Evolutionary conservation across 2,797 vertebrate genomes (phyloP).

Genomic region (Forpus xanthops): DNA sequence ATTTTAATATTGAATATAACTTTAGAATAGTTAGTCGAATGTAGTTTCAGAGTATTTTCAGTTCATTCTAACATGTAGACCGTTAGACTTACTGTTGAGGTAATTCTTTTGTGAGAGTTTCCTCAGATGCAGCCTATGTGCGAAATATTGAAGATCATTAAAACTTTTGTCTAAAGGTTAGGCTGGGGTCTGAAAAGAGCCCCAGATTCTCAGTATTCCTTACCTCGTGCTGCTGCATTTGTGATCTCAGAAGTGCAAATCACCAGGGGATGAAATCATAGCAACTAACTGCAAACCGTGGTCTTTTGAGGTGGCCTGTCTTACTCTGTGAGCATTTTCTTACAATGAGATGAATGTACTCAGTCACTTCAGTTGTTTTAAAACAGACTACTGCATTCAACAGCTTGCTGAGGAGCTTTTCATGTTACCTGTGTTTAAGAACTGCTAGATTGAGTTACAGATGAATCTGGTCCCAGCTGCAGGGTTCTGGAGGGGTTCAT

Average conservation of each 20-base stretch:
- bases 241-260: background rate
- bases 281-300: background rate
- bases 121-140: background rate
- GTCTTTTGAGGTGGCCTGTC: background rate
- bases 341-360: background rate
- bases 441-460: conserved; percentile 21
- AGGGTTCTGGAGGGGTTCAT: background rate
- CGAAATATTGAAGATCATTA: background rate
- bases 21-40: background rate
- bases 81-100: background rate
- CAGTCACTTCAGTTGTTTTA: conserved; percentile 27
- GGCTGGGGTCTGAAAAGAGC: background rate
- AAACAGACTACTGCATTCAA: background rate
- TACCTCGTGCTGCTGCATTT: background rate
- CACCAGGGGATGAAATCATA: background rate
- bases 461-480: conserved; percentile 20
- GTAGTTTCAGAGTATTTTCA: background rate
- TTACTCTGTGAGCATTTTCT: background rate
- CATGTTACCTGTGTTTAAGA: conserved; percentile 41
- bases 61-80: background rate
- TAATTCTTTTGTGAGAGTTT: fast-evolving
- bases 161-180: background rate
- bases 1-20: background rate
- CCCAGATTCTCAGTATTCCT: background rate
- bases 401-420: conserved; percentile 1